A percentile compares a stretch with the other conserved stretches of the same genome.
Conservation (phyloP, 2,888 invertebrate species). For the Tetranychus piercei region DNA sequence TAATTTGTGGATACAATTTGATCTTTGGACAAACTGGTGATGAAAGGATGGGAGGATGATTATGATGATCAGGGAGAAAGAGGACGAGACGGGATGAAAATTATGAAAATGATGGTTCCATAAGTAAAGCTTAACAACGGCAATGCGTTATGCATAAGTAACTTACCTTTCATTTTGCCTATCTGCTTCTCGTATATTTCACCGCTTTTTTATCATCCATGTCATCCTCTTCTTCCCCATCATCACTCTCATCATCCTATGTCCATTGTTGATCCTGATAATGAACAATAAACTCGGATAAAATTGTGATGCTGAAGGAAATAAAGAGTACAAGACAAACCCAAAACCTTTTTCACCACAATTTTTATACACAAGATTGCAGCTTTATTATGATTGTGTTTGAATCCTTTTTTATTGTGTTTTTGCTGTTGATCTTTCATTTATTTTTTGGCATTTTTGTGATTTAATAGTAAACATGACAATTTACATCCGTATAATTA, state of each 20-base stretch:
- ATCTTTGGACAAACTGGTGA: background rate
- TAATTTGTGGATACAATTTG: background rate
- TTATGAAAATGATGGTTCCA: background rate
- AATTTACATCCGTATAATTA: background rate
- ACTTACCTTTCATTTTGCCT: background rate
- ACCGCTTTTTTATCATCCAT: too few species aligned
- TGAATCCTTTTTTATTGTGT: background rate
- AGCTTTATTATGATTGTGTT: background rate
- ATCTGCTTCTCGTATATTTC: background rate
- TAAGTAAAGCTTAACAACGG: too few species aligned
- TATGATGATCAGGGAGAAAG: too few species aligned
- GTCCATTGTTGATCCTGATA: background rate
- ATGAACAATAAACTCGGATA: background rate
- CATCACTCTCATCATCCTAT: background rate
- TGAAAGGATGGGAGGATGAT: background rate
- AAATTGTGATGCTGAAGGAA: background rate
- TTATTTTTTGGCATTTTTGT: background rate
- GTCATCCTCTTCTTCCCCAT: background rate
- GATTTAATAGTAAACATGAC: background rate
- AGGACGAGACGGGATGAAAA: background rate
- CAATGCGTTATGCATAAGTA: background rate
- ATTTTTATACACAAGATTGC: background rate
- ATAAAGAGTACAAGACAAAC: background rate
- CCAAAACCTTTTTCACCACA: background rate
- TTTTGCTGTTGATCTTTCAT: background rate